Conservation (phyloP, 2,888 invertebrate genomes). For the Drosophila hamatofila region DNA sequence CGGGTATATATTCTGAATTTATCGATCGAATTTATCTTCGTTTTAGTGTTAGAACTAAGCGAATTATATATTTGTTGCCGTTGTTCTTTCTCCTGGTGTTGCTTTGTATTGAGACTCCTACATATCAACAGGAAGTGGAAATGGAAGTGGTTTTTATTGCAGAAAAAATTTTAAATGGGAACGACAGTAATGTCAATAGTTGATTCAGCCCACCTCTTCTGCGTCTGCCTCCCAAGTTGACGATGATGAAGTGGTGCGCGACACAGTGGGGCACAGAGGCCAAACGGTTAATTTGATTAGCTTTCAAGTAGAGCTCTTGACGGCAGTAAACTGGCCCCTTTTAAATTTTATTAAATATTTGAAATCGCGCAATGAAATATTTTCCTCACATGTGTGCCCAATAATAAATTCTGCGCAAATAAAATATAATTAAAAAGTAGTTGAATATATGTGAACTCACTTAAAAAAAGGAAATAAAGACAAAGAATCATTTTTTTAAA, state of each 20-base stretch:
- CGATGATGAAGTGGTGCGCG: conserved; percentile 52
- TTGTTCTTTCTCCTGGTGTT: conserved; percentile 19
- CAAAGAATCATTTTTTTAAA: too few species aligned
- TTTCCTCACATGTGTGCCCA: background rate
- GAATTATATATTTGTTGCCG: conserved; percentile 1
- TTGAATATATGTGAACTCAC: background rate
- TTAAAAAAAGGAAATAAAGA: background rate
- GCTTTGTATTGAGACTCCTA: conserved; percentile 44
- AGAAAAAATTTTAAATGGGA: conserved; percentile 50
- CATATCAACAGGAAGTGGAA: conserved; percentile 64
- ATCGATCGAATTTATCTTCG: background rate
- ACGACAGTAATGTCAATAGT: conserved; percentile 18
- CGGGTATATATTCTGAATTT: too few species aligned
- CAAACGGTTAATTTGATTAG: background rate
- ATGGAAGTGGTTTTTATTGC: conserved; percentile 71
- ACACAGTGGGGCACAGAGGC: conserved; percentile 43
- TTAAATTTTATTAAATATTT: too few species aligned
- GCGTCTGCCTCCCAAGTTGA: background rate
- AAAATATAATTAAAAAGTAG: background rate
- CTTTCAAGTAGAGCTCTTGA: too few species aligned
- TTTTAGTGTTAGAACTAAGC: conserved; percentile 65
- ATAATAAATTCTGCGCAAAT: background rate
- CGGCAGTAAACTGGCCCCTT: background rate
- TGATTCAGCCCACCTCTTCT: background rate
- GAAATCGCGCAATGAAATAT: background rate